Base-by-base conservation (phyloP, 2,888 invertebrate species). In the Pyrgus malvae region DNA sequence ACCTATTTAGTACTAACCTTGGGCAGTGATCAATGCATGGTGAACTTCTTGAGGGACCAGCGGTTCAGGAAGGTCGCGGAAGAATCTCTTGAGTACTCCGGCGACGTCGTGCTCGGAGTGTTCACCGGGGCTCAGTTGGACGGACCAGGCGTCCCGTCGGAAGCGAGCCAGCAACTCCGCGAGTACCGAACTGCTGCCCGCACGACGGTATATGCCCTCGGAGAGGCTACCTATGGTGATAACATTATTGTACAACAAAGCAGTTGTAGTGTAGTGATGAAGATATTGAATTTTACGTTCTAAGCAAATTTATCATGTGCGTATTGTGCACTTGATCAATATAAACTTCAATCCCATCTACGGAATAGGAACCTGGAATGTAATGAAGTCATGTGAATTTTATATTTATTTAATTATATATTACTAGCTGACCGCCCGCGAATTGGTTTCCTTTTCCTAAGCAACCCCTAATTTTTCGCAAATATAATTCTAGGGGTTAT, bases 101-200 rank as follows among this genome's bases (percentile, higher is more conserved):
- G 97, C 95, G 9, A 98, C 97, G 73, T 98, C 98, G 77, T 97
- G 95, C 66, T 97, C 97, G 0, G 94, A 93, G 70, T 95, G 96
- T 46, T 94, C 93, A 37, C 93, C 93, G 3, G 92, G 91, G 9
- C 94, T 94, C 41, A 98, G 92, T 75, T 96, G 96, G 3, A 97
- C 95, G 3, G 94, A 93, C 93, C 96, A 96, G 9, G 97, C 95
- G 74, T 98, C 95, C 61, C 94, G 92, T 2, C 95, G 91, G 76
- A 98, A 96, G 44, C 93, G 91, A 5, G 93, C 91, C 55, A 97
- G 83, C 12, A 98, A 86, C 58, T 93, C 93, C 0, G 94, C 91
- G 12, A 97, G 93, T 5, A 94, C 93, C 16, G 94, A 92, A 64
- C 94, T 94, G 23, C 95, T 94, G 14, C 97, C 98, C 12, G 95